Evolutionary conservation across 2,888 invertebrate species (phyloP).

Genomic region (Megamerina dolium): DNA sequence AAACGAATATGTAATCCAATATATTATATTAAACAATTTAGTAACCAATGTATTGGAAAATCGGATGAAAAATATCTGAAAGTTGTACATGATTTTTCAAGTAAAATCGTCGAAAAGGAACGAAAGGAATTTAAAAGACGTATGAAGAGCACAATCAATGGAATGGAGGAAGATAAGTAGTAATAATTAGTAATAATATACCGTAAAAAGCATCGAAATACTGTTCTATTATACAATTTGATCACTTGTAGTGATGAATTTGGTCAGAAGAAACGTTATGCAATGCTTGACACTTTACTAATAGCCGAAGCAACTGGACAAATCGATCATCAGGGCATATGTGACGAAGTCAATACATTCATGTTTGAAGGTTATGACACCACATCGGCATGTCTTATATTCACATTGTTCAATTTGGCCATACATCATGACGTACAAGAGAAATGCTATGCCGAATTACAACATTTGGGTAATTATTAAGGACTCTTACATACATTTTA

Average conservation of each 20-base stretch:
- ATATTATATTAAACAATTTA: conserved; percentile 54
- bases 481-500: too few relatives aligned
- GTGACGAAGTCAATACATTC: conserved; percentile 60
- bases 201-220: too few relatives aligned
- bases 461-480: conserved; percentile 41
- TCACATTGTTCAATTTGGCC: conserved; percentile 53
- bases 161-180: too few relatives aligned
- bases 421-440: conserved; percentile 51
- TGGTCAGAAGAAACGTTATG: conserved; percentile 47
- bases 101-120: conserved; percentile 48
- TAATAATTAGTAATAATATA: too few relatives aligned
- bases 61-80: conserved; percentile 41
- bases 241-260: conserved; percentile 25
- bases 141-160: too few relatives aligned
- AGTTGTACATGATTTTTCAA: conserved; percentile 47
- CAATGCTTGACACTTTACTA: conserved; percentile 55
- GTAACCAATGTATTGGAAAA: conserved; percentile 48
- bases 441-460: conserved; percentile 49
- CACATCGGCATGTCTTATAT: conserved; percentile 53
- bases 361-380: conserved; percentile 65
- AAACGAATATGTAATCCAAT: conserved; percentile 53
- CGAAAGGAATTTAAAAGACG: conserved; percentile 27
- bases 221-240: too few relatives aligned
- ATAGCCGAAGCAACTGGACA: conserved; percentile 51
- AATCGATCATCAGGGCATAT: conserved; percentile 53